A percentile compares a stretch with the other conserved stretches of the same genome.
Evolutionary conservation across 2,113 vertebrate genomes (phyloP).

Genomic region (Tichodroma muraria): DNA sequence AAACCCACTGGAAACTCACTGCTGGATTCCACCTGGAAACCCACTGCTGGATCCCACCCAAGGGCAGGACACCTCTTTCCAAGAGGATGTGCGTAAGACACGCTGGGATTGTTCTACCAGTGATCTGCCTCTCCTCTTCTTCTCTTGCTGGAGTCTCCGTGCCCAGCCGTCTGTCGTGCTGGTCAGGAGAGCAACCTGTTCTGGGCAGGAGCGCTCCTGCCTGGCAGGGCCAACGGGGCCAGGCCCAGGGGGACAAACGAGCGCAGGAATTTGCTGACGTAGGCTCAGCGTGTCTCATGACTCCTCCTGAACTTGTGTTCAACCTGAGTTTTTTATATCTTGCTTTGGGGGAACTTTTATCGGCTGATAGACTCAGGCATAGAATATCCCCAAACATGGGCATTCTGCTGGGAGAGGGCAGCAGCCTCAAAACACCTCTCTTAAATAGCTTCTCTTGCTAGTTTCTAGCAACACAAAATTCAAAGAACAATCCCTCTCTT

Average conservation of each 20-base stretch:
- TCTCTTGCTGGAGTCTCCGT: not conserved
- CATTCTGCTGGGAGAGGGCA: not conserved
- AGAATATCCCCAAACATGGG: slow-evolving; percentile 18
- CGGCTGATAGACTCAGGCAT: not conserved
- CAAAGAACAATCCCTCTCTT: not conserved
- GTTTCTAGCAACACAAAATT: not conserved
- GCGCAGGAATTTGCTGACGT: not conserved
- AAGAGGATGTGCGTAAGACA: not conserved
- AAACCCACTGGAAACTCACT: not conserved
- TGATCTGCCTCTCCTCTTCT: not conserved
- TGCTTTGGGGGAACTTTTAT: not conserved
- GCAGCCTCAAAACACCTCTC: not conserved
- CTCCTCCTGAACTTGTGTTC: not conserved
- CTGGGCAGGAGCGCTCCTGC: slow-evolving; percentile 6
- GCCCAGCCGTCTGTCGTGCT: fast-evolving
- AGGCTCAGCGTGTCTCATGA: not conserved
- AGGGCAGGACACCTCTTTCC: not conserved
- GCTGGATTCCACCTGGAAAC: not conserved
- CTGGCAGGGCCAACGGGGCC: not conserved
- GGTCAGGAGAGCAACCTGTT: slow-evolving; percentile 17
- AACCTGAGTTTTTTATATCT: slow-evolving; percentile 36
- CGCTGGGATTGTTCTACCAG: not conserved
- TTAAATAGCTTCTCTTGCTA: not conserved
- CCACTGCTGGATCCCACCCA: not conserved
- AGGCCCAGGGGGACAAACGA: not conserved